These are phyloP conservation scores for Chiloscyllium plagiosum DNA, from an alignment of 2,113 vertebrate genomes.

Conservation along the genomic window DNA sequence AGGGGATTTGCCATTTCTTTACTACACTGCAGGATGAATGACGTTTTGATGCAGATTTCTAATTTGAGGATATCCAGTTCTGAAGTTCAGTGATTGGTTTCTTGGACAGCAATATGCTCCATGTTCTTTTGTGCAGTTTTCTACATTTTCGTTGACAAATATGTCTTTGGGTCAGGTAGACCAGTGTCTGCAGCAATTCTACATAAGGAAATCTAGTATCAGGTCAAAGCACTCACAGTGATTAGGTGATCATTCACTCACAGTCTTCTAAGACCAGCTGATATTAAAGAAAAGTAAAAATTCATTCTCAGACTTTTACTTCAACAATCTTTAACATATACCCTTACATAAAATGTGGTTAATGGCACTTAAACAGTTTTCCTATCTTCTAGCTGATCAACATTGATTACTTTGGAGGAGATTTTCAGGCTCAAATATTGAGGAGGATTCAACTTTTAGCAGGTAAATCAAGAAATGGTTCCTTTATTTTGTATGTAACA, in stretches of 20 bases:
- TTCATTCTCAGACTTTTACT: not conserved
- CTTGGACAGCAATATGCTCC: not conserved
- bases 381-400: not conserved
- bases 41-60: not conserved
- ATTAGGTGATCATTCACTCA: not conserved
- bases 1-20: not conserved
- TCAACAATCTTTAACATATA: not conserved
- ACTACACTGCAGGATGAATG: not conserved
- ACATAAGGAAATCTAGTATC: not conserved
- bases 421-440: not conserved
- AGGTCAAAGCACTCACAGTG: not conserved
- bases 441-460: not conserved
- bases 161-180: not conserved
- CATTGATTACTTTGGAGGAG: not conserved
- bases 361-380: too few relatives aligned
- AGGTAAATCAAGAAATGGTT: not conserved
- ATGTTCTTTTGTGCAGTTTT: not conserved
- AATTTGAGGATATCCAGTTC: not conserved
- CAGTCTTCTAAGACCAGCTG: not conserved
- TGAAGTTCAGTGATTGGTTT: not conserved
- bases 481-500: not conserved
- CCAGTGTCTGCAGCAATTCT: not conserved
- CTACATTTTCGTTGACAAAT: not conserved
- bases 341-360: not conserved
- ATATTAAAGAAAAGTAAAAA: not conserved